Evolutionary conservation across 2,113 vertebrate species (phyloP).

Genomic region (Nyctereutes procyonoides): DNA sequence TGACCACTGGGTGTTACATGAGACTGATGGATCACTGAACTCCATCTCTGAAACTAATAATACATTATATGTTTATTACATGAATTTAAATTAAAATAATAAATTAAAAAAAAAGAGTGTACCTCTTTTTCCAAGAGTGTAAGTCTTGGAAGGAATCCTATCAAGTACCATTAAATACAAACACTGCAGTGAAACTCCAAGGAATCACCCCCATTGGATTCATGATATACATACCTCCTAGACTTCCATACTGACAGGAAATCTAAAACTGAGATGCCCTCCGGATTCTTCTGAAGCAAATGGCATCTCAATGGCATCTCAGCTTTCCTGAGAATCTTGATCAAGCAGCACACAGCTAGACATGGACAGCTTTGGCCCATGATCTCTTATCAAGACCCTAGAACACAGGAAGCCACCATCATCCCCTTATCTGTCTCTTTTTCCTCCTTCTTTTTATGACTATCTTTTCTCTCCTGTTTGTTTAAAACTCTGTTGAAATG

Average conservation of each 20-base stretch:
- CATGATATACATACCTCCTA: not conserved
- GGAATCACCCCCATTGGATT: not conserved
- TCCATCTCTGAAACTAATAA: too few species aligned
- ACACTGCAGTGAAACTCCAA: not conserved
- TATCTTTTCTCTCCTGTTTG: not conserved
- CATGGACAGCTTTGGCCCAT: not conserved
- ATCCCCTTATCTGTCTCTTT: not conserved
- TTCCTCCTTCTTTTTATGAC: not conserved
- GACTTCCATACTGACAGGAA: not conserved
- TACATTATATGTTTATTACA: too few species aligned
- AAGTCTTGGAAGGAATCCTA: not conserved
- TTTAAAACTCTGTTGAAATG: conserved; percentile 16
- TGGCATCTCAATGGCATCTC: not conserved
- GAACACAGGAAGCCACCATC: not conserved
- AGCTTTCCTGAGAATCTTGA: not conserved
- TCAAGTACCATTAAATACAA: not conserved
- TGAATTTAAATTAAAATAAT: too few species aligned
- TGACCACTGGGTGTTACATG: too few species aligned
- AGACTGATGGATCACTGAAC: too few species aligned
- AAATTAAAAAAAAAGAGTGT: too few species aligned
- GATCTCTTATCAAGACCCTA: not conserved
- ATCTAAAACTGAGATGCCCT: not conserved
- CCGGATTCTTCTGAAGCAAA: not conserved
- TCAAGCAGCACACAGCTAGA: not conserved
- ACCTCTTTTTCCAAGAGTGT: not conserved